Percentiles rank a stretch among this genome's conserved stretches.
Conservation (phyloP, 2,888 invertebrate species). For the Arrhopalites spinosus region DNA sequence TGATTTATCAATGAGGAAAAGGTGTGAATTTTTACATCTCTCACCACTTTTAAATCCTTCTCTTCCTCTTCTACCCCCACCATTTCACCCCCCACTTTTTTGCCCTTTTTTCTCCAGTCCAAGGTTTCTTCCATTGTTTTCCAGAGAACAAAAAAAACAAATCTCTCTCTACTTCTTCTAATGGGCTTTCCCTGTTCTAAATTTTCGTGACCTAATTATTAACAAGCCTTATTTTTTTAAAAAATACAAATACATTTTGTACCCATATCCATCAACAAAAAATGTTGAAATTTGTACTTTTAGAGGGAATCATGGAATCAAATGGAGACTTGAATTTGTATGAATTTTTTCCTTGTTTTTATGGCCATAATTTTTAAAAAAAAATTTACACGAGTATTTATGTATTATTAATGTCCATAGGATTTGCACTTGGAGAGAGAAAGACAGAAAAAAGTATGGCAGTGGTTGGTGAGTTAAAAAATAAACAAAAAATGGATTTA, state of each 20-base stretch:
- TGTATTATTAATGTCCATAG: no score
- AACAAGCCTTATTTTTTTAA: slow-evolving; percentile 1
- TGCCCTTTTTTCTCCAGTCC: slow-evolving; percentile 8
- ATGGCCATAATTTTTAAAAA: no score
- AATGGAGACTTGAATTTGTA: no score
- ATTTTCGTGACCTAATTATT: slow-evolving; percentile 25
- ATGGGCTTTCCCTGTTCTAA: slow-evolving; percentile 10
- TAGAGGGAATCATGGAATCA: no score
- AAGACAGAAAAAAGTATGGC: neutral
- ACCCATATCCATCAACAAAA: no score
- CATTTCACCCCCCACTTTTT: neutral
- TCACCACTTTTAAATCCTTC: neutral
- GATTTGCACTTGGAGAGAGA: neutral
- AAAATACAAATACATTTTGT: no score
- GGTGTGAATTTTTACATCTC: neutral
- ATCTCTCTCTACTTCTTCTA: neutral
- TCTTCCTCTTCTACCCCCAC: neutral
- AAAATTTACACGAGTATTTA: no score
- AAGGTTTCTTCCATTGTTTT: neutral
- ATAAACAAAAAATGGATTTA: neutral
- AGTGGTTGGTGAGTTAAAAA: neutral
- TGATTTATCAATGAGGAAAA: slow-evolving; percentile 12
- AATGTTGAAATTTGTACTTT: no score
- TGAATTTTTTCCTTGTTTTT: no score
- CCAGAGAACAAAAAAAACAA: neutral